These are phyloP conservation scores for Drosophila seclusa DNA, from an alignment of 2,888 invertebrate species.

Conservation along the genomic window DNA sequence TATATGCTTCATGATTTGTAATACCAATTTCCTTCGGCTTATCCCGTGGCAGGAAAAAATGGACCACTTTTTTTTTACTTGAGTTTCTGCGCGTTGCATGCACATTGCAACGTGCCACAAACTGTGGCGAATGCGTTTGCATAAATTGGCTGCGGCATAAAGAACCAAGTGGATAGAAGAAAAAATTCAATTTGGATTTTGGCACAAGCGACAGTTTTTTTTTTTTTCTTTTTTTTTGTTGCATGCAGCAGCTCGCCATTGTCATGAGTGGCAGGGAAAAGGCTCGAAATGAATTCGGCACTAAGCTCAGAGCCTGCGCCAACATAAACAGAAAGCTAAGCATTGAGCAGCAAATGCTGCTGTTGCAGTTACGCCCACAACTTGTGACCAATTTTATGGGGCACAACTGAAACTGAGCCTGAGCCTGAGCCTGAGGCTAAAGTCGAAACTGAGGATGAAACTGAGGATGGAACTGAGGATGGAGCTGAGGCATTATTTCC, in stretches of 20 bases:
- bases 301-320: slow-evolving; percentile 36
- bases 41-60: slow-evolving; percentile 31
- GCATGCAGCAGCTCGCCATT: slow-evolving; percentile 34
- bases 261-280: slow-evolving; percentile 33
- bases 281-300: slow-evolving; percentile 41
- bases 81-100: slow-evolving; percentile 19
- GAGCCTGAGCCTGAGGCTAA: background rate
- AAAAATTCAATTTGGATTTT: slow-evolving; percentile 79
- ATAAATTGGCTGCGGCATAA: slow-evolving; percentile 69
- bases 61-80: slow-evolving; percentile 45
- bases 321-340: slow-evolving; percentile 68
- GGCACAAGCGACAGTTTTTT: slow-evolving; percentile 54
- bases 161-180: slow-evolving; percentile 43
- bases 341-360: slow-evolving; percentile 29
- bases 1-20: slow-evolving; percentile 50
- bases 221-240: background rate
- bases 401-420: slow-evolving; percentile 6
- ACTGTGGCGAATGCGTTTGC: slow-evolving; percentile 74
- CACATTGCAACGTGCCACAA: slow-evolving; percentile 61
- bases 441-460: background rate
- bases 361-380: slow-evolving; percentile 61
- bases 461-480: background rate
- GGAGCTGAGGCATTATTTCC: slow-evolving; percentile 38
- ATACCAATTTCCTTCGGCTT: slow-evolving; percentile 47
- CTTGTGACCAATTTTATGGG: slow-evolving; percentile 62